phyloP scores from a whole-genome alignment of 35 echinoderm and acorn worm species.

The Chiridota heheva region DNA sequence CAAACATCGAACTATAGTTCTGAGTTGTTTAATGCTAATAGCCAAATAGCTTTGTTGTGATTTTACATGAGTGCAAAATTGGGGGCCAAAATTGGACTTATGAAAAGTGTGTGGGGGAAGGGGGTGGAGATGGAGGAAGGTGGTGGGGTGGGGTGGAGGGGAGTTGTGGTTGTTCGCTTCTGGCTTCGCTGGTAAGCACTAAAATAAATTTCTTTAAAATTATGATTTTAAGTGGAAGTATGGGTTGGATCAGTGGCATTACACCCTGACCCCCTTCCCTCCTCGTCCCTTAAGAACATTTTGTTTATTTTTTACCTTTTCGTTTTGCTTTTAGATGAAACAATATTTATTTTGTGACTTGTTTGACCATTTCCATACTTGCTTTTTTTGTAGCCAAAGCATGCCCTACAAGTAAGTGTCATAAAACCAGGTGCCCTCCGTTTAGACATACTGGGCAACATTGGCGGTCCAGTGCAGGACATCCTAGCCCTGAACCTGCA shows the following conservation, averaged over 20 bases:
- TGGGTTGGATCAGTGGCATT: neutral
- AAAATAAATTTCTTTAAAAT: neutral
- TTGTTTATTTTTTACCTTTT: too few relatives aligned
- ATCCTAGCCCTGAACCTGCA: conserved; percentile 45
- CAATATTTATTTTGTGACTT: neutral
- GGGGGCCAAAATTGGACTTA: too few relatives aligned
- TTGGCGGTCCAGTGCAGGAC: conserved; percentile 43
- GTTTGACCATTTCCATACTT: neutral
- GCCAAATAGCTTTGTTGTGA: too few relatives aligned
- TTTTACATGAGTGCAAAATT: too few relatives aligned
- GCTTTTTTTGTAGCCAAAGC: conserved; percentile 17
- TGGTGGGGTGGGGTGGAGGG: too few relatives aligned
- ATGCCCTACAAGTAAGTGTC: conserved; percentile 49
- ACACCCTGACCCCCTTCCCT: neutral
- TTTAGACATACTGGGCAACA: conserved; percentile 36
- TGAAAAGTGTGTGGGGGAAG: too few relatives aligned
- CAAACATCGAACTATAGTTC: too few relatives aligned
- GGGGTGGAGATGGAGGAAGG: too few relatives aligned
- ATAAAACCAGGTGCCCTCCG: conserved; percentile 60
- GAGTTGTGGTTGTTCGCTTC: too few relatives aligned
- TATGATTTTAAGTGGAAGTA: neutral
- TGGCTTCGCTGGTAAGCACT: too few relatives aligned
- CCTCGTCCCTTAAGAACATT: too few relatives aligned
- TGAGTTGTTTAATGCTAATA: too few relatives aligned
- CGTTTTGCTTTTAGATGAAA: neutral